Evolutionary conservation across 1,140 invertebrate genomes (phyloP).

Genomic region (Achatina immaculata): DNA sequence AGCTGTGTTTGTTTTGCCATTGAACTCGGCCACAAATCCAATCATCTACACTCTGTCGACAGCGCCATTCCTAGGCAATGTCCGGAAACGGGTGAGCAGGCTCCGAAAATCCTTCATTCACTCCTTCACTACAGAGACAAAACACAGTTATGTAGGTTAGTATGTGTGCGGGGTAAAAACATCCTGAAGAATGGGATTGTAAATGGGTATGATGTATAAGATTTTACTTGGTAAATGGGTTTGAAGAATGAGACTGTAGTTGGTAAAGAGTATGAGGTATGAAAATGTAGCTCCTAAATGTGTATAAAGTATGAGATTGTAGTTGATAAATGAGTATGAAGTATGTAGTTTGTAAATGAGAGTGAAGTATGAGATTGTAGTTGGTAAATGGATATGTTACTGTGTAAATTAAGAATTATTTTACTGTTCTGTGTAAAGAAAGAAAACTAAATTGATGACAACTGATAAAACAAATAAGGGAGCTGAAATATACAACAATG

Average conservation of each 20-base stretch:
- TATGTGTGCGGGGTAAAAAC: background rate
- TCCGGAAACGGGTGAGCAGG: slow-evolving; percentile 56
- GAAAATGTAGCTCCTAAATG: background rate
- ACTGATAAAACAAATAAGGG: too few species aligned
- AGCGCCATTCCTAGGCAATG: slow-evolving; percentile 62
- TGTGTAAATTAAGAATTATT: too few species aligned
- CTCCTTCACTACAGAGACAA: slow-evolving; percentile 43
- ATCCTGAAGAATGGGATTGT: too few species aligned
- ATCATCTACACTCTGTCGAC: slow-evolving; percentile 83
- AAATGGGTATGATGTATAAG: background rate
- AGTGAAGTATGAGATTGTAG: background rate
- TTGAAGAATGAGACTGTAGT: background rate
- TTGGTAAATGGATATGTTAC: background rate
- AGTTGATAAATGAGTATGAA: background rate
- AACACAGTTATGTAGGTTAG: slow-evolving; percentile 49
- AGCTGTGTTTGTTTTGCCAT: slow-evolving; percentile 82
- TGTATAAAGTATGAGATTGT: background rate
- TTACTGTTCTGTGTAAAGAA: too few species aligned
- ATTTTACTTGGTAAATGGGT: background rate
- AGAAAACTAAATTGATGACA: too few species aligned
- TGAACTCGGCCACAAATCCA: slow-evolving; percentile 85
- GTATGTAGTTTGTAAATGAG: background rate
- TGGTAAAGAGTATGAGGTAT: background rate
- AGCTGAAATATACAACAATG: too few species aligned
- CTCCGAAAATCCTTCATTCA: slow-evolving; percentile 65